phyloP scores from a whole-genome alignment of 2,797 vertebrate species.

The Varecia variegata region DNA sequence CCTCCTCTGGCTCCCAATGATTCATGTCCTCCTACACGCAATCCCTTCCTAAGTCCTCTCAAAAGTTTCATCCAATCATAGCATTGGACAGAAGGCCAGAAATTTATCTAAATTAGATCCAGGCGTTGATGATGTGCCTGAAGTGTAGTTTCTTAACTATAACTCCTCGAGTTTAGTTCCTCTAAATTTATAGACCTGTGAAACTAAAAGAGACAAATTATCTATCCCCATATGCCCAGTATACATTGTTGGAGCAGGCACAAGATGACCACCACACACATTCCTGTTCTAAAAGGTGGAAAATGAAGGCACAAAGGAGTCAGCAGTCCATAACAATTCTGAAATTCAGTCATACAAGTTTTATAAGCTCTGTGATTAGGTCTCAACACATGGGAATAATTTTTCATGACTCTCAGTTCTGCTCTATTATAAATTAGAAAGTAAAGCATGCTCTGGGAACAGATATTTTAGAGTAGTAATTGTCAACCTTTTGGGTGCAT shows the following conservation, averaged over 20 bases:
- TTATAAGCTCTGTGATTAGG: background rate
- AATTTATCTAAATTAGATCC: background rate
- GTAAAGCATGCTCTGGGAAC: background rate
- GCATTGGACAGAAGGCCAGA: background rate
- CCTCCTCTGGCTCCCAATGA: background rate
- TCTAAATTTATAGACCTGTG: background rate
- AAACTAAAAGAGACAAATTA: background rate
- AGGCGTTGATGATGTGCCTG: background rate
- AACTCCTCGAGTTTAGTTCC: background rate
- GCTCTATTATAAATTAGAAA: background rate
- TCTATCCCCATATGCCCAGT: fast-evolving
- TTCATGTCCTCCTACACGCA: background rate
- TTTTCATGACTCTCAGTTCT: background rate
- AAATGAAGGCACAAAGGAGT: background rate
- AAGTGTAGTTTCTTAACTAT: background rate
- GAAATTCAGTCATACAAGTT: background rate
- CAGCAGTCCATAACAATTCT: background rate
- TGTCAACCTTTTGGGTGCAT: background rate
- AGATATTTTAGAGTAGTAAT: background rate
- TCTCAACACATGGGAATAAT: background rate
- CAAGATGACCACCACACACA: background rate
- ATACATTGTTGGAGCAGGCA: background rate
- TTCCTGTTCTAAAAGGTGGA: background rate
- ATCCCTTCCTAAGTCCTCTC: background rate
- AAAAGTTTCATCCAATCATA: background rate